Base-by-base conservation (phyloP, 2,113 vertebrate genomes). In the Egretta garzetta region DNA sequence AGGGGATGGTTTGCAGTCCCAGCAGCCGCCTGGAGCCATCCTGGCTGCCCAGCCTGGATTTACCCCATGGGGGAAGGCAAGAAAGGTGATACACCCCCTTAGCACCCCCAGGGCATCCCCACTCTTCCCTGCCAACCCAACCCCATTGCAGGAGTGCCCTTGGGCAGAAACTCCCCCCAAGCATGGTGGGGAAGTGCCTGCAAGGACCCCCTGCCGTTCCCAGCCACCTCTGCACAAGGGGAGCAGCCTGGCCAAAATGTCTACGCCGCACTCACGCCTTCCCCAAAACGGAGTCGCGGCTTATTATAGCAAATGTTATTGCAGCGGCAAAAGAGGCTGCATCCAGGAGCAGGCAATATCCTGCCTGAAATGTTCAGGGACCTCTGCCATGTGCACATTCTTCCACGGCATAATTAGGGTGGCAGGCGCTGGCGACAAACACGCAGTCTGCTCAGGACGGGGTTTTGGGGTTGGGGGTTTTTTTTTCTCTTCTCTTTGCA, bases 311-410 rank as follows among this genome's bases (percentile, higher is more conserved):
- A 43, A 87, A 87, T 75, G 89, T 94, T 87, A 28, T 63, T 77
- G 93, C 87, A 80, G 88, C 8, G 8, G 68, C 45, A 23, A 60
- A 55, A 63, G 32, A 41, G 81, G 92, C 89, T 33, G 90, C 86
- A 71, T 93, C 95, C 94, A 89, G 82, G 81, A 97, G 96, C 88
- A 95, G 96, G 94, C 80, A 88, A 80, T 79, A 80, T 96, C 92
- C 96, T 96, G 98, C 97, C 90, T 87, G 94, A 50, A 96, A 89
- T 87, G 96, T 90, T 83, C 60, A 82, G 94, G 97, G 96, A 74
- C 28, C 94, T 79, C 73, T 63, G 88, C 87, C 92, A 89, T 37
- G 67, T 70, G 76, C 77, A 26, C 87, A 87, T 96, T 96, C 82
- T 67, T 77, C 90, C 93, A 33, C 22, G 63, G 84, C 14, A 20